phyloP scores from a whole-genome alignment of 1,140 invertebrate genomes.

The Drosophila dunni region DNA sequence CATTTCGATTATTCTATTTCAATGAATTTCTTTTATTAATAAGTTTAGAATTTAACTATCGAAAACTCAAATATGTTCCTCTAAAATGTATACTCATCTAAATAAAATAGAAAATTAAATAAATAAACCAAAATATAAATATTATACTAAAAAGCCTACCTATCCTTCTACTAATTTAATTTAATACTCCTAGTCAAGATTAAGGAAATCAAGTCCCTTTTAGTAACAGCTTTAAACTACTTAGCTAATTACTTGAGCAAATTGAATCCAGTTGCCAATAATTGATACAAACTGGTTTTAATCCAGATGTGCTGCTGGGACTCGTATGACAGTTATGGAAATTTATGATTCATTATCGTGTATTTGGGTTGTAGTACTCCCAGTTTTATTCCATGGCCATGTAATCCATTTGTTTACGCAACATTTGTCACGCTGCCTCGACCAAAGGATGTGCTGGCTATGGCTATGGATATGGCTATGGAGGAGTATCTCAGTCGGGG shows the following conservation, averaged over 20 bases:
- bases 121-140: no score
- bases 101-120: no score
- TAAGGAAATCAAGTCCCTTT: no score
- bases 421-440: conserved; percentile 73
- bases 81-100: no score
- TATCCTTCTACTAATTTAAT: no score
- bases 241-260: conserved; percentile 59
- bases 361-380: conserved; percentile 43
- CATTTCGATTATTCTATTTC: no score
- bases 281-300: conserved; percentile 33
- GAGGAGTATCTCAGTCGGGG: conserved; percentile 54
- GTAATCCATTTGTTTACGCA: conserved; percentile 82
- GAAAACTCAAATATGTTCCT: no score
- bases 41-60: no score
- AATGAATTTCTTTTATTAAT: no score
- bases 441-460: conserved; percentile 40
- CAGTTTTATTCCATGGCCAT: conserved; percentile 43
- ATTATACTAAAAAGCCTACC: no score
- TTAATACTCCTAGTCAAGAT: no score
- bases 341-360: conserved; percentile 77
- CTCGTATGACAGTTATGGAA: conserved; percentile 78
- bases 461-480: conserved; percentile 34
- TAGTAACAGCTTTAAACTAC: conserved; percentile 12
- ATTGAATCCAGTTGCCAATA: conserved; percentile 41
- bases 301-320: conserved; percentile 36